Evolutionary conservation across 2,113 vertebrate genomes (phyloP).

Genomic region (Garra rufa): DNA sequence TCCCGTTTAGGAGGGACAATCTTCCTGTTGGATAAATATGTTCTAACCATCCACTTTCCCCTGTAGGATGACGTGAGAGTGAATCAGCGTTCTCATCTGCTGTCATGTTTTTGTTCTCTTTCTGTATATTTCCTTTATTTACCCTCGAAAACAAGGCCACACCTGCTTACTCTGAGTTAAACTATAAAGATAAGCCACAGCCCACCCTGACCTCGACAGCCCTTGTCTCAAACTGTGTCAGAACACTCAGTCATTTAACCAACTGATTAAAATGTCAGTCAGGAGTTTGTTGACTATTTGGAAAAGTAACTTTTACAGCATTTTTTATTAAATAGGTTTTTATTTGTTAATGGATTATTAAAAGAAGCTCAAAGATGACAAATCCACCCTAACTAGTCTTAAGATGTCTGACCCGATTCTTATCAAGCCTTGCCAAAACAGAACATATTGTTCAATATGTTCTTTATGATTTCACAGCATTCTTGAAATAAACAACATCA

Average conservation of each 20-base stretch:
- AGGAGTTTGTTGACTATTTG: neutral
- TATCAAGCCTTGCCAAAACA: neutral
- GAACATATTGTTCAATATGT: conserved; percentile 13
- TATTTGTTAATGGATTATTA: neutral
- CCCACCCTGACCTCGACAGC: conserved; percentile 10
- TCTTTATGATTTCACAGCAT: neutral
- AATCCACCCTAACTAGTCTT: neutral
- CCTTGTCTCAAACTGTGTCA: neutral
- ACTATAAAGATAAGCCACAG: conserved; percentile 30
- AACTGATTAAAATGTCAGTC: neutral
- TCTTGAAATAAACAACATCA: neutral
- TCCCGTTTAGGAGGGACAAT: conserved; percentile 9
- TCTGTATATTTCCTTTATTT: conserved; percentile 30
- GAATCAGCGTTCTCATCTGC: conserved; percentile 32
- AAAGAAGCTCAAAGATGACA: neutral
- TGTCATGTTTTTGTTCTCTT: conserved; percentile 2
- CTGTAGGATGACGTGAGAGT: conserved; percentile 31
- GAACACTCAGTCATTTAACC: neutral
- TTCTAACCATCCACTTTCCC: conserved; percentile 12
- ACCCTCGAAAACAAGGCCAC: conserved; percentile 58
- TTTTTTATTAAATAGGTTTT: neutral
- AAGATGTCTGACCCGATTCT: neutral
- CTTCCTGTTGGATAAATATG: conserved; percentile 54
- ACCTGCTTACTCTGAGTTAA: conserved; percentile 49
- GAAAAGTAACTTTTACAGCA: neutral